Conservation (phyloP, 2,888 invertebrate genomes). For the Caenorhabditis becei region DNA sequence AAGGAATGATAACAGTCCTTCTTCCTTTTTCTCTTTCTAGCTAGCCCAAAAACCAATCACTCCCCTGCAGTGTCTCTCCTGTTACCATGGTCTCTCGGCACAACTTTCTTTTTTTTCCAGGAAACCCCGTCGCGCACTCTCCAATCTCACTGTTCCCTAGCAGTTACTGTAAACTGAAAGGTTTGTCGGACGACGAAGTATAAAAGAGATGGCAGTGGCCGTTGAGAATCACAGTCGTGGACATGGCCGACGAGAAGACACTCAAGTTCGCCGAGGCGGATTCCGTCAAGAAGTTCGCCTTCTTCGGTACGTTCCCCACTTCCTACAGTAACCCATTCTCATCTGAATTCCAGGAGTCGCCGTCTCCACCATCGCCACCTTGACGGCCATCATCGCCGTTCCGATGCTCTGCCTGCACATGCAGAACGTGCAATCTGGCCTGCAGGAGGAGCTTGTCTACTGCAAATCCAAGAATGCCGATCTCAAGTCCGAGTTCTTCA, state of each 20-base stretch:
- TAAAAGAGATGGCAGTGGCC: slow-evolving; percentile 24
- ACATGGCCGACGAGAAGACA: slow-evolving; percentile 63
- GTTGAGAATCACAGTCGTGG: slow-evolving; percentile 38
- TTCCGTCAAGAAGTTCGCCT: slow-evolving; percentile 65
- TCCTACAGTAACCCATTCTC: background rate
- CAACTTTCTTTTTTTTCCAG: slow-evolving; percentile 34
- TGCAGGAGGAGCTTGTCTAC: slow-evolving; percentile 75
- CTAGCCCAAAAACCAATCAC: slow-evolving; percentile 53
- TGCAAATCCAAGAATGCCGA: slow-evolving; percentile 63
- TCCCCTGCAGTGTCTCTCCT: slow-evolving; percentile 31
- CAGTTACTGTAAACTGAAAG: slow-evolving; percentile 53
- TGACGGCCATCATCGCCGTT: slow-evolving; percentile 75
- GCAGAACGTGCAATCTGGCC: slow-evolving; percentile 75
- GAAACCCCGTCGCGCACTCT: slow-evolving; percentile 24
- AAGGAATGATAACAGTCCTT: slow-evolving; percentile 58
- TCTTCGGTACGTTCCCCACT: slow-evolving; percentile 53
- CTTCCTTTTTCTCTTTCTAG: slow-evolving; percentile 37
- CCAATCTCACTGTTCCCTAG: slow-evolving; percentile 12
- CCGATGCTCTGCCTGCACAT: slow-evolving; percentile 81
- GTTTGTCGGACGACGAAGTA: slow-evolving; percentile 42
- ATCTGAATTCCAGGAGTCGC: slow-evolving; percentile 68
- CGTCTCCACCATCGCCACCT: slow-evolving; percentile 75
- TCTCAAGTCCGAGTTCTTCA: slow-evolving; percentile 62
- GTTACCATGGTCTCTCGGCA: slow-evolving; percentile 12
- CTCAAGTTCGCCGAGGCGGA: slow-evolving; percentile 60